Base-by-base conservation (phyloP, 2,113 vertebrate genomes). In the Rana temporaria region DNA sequence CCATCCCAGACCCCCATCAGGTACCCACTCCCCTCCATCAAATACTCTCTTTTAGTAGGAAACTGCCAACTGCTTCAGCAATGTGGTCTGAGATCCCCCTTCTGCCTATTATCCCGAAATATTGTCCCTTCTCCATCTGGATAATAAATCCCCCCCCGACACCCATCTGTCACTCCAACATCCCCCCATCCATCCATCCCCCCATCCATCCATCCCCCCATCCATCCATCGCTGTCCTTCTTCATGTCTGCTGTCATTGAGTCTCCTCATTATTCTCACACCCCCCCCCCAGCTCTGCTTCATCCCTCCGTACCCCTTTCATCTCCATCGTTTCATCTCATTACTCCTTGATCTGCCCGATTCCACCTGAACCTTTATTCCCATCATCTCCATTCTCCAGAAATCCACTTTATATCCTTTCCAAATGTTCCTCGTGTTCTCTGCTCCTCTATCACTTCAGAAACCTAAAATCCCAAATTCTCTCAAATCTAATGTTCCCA, bases 381-480 rank as follows among this genome's bases (percentile, higher is more conserved):
- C 22, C 17, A 8, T n/a, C 24, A 4, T 65, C 32, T 4, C 19
- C 22, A 63, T 59, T 48, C 74, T 81, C 16, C 84, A 42, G 85
- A 85, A 85, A 67, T 76, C 22, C 73, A 82, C 60, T 86, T 81
- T 84, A 66, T 78, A 64, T 87, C 81, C 18, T 17, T 70, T 18
- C 79, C 16, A 12, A 8, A 15, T 66, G 59, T 32, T 79, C 65
- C 32, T 19, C 57, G 6, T 19, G 2, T 48, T 30, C 14, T 19
- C 11, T 20, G 4, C 65, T 48, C 24, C 71, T 34, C 52, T 53
- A 17, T 56, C 22, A 26, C 7, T 52, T 26, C 53, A 20, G 1
- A 15, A 16, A 16, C 11, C 22, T 56, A n/a, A n/a, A n/a, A n/a
- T n/a, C n/a, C n/a, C n/a, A n/a, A n/a, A n/a, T n/a, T n/a, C n/a